Conservation (phyloP, 1,140 invertebrate genomes). For the Drosophila seguyi region DNA sequence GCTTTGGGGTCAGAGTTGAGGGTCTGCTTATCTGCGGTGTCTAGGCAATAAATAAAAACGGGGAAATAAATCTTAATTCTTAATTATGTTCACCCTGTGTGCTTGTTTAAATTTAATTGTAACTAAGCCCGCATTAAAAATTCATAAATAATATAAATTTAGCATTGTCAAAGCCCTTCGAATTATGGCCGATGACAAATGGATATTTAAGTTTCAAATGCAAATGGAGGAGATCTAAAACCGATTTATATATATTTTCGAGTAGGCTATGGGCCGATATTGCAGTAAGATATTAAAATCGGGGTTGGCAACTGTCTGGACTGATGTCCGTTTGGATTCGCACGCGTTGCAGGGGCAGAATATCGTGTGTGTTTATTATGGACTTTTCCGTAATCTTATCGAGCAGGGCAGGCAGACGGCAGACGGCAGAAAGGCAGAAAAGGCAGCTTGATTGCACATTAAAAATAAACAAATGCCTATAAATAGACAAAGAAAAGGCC, state of each 20-base stretch:
- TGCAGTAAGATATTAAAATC: slow-evolving; percentile 36
- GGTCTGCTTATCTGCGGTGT: not conserved
- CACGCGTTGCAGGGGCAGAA: slow-evolving; percentile 9
- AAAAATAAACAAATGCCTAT: slow-evolving; percentile 72
- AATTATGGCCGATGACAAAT: slow-evolving; percentile 55
- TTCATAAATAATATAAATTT: slow-evolving; percentile 64
- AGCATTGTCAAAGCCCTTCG: slow-evolving; percentile 17
- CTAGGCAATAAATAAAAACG: not conserved
- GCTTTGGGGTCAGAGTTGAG: slow-evolving; percentile 13
- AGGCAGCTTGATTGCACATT: slow-evolving; percentile 67
- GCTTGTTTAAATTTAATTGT: slow-evolving; percentile 38
- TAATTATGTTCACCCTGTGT: not conserved
- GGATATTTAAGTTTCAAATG: slow-evolving; percentile 72
- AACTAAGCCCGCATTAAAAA: slow-evolving; percentile 59
- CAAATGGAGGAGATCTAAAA: slow-evolving; percentile 75
- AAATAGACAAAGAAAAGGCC: slow-evolving; percentile 50
- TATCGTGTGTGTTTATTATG: slow-evolving; percentile 44
- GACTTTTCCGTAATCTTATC: slow-evolving; percentile 69
- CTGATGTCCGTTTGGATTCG: slow-evolving; percentile 41
- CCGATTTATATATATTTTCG: slow-evolving; percentile 45
- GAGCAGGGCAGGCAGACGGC: slow-evolving; percentile 26
- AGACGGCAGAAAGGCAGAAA: slow-evolving; percentile 16
- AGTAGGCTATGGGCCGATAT: slow-evolving; percentile 9
- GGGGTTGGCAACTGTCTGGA: slow-evolving; percentile 17
- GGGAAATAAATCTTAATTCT: not conserved